These are phyloP conservation scores for Pao palembangensis DNA, from an alignment of 2,113 vertebrate species.

Conservation along the genomic window DNA sequence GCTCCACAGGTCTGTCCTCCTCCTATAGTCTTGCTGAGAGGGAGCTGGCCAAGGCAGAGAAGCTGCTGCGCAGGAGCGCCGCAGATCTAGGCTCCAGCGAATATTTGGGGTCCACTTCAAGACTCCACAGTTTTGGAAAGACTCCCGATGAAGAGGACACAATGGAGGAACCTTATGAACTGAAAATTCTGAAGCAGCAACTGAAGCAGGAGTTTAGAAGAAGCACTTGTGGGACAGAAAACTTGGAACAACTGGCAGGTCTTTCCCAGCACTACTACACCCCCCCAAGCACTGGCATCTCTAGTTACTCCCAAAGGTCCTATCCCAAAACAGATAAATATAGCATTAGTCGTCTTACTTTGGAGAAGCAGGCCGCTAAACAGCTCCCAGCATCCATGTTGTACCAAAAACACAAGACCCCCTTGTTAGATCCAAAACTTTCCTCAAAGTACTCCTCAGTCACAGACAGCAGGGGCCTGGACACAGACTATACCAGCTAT, in stretches of 20 bases:
- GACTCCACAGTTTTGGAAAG: conserved; percentile 90
- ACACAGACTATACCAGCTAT: conserved; percentile 89
- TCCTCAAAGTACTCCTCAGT: conserved; percentile 92
- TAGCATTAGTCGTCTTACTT: conserved; percentile 93
- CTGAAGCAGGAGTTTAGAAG: conserved; percentile 98
- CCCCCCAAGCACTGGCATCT: conserved; percentile 73
- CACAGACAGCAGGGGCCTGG: conserved; percentile 87
- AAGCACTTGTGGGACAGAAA: conserved; percentile 88
- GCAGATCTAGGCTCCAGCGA: conserved; percentile 86
- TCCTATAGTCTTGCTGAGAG: conserved; percentile 91
- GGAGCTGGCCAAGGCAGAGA: conserved; percentile 91
- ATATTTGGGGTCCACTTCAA: conserved; percentile 86
- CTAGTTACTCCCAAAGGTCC: conserved; percentile 83
- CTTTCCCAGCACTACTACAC: conserved; percentile 92
- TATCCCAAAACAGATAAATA: conserved; percentile 96
- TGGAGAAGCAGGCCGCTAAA: conserved; percentile 98
- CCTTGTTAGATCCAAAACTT: conserved; percentile 87
- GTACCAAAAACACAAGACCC: conserved; percentile 94
- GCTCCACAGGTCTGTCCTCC: conserved; percentile 81
- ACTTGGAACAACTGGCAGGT: conserved; percentile 86
- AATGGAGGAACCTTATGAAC: conserved; percentile 97
- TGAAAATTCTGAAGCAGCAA: conserved; percentile 96
- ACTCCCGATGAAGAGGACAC: conserved; percentile 93
- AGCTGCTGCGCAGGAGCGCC: conserved; percentile 81
- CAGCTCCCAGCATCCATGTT: conserved; percentile 92